Conservation (phyloP, 2,113 vertebrate species). For the Bambusicola thoracicus region DNA sequence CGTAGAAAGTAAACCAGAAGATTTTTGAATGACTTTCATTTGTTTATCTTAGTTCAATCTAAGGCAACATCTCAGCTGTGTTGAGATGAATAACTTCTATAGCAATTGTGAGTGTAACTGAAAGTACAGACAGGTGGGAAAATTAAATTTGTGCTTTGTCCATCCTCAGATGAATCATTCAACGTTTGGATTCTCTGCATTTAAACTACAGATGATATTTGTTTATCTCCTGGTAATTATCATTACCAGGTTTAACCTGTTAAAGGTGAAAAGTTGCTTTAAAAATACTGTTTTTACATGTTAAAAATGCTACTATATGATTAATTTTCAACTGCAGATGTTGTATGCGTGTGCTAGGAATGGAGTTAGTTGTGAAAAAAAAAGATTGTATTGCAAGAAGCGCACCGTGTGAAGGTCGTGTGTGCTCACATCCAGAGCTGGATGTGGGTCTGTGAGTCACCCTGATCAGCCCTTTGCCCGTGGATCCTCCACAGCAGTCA, state of each 20-base stretch:
- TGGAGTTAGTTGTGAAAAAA: background rate
- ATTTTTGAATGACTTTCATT: background rate
- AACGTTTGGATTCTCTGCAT: background rate
- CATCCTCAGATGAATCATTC: background rate
- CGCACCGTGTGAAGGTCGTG: background rate
- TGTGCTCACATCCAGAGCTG: background rate
- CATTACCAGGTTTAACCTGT: background rate
- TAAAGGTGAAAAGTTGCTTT: background rate
- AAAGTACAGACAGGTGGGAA: background rate
- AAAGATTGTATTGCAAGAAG: background rate
- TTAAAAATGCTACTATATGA: background rate
- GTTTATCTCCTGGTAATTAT: background rate
- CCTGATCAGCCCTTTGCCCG: background rate
- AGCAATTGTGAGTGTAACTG: background rate
- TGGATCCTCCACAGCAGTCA: background rate
- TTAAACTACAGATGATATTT: background rate
- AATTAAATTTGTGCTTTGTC: background rate
- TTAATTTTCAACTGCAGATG: background rate
- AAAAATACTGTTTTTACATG: background rate
- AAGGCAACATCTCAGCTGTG: background rate
- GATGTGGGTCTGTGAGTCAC: background rate
- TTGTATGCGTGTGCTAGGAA: background rate
- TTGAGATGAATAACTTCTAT: background rate
- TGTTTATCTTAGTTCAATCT: background rate
- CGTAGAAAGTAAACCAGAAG: background rate